phyloP scores from a whole-genome alignment of 1,140 invertebrate genomes.

The Zaprionus lachaisei region DNA sequence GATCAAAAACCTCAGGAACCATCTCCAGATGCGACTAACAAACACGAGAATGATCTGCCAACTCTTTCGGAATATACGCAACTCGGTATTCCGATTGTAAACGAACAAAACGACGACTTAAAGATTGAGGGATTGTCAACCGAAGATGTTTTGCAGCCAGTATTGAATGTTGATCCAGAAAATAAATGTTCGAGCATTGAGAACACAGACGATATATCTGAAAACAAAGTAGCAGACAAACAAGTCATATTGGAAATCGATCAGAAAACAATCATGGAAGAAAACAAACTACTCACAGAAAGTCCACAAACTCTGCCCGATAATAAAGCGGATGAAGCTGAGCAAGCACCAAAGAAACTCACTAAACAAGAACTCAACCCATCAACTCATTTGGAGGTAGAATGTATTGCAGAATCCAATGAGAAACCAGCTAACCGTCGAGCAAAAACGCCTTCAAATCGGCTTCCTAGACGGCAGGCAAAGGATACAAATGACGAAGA shows the following conservation, averaged over 20 bases:
- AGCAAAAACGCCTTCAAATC: background rate
- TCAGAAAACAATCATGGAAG: background rate
- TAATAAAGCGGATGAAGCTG: background rate
- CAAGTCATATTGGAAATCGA: background rate
- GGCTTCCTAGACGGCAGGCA: background rate
- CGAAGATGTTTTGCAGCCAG: background rate
- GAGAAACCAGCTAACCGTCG: background rate
- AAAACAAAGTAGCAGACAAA: conserved; percentile 1
- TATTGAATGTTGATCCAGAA: background rate
- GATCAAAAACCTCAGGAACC: background rate
- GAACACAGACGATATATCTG: background rate
- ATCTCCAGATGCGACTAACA: background rate
- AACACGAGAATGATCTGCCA: background rate
- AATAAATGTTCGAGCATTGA: background rate
- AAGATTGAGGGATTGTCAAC: background rate
- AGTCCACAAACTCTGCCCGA: background rate
- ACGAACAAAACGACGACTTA: background rate
- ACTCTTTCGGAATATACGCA: background rate
- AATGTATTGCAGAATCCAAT: background rate
- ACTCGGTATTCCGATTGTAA: background rate
- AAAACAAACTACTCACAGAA: background rate
- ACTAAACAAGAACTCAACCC: background rate
- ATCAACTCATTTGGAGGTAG: background rate
- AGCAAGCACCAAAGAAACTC: background rate
- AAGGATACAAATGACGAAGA: background rate